These are phyloP conservation scores for Raja brachyura DNA, from an alignment of 2,113 vertebrate species.

Conservation along the genomic window DNA sequence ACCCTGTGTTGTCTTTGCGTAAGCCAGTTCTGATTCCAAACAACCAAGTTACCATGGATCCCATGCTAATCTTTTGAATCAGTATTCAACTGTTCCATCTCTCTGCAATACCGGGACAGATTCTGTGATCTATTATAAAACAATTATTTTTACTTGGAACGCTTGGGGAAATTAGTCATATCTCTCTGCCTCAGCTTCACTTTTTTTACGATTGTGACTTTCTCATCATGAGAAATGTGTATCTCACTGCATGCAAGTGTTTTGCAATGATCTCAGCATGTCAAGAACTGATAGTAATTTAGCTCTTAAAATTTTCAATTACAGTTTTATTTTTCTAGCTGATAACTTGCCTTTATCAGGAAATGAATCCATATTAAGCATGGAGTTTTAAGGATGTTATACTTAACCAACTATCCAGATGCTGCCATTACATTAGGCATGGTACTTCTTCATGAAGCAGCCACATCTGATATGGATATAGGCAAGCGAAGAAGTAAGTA, in stretches of 20 bases:
- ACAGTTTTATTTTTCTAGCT: not conserved
- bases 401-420: constrained; percentile 74
- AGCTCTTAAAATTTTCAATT: not conserved
- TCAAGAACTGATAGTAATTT: not conserved
- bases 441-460: constrained; percentile 88
- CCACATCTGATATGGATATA: constrained; percentile 83
- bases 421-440: constrained; percentile 90
- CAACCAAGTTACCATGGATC: no score
- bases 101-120: not conserved
- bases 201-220: not conserved
- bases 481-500: constrained; percentile 88
- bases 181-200: not conserved
- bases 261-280: not conserved
- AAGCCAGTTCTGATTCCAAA: no score
- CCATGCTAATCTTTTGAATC: no score
- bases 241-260: no score
- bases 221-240: not conserved
- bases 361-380: not conserved
- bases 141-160: not conserved
- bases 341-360: not conserved
- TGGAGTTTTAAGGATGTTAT: constrained; percentile 1
- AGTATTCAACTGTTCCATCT: no score
- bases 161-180: not conserved
- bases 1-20: no score
- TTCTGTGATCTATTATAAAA: not conserved